Percentiles rank a stretch among this genome's conserved stretches.
phyloP scores from a whole-genome alignment of 2,113 vertebrate species.

The Vimba vimba region DNA sequence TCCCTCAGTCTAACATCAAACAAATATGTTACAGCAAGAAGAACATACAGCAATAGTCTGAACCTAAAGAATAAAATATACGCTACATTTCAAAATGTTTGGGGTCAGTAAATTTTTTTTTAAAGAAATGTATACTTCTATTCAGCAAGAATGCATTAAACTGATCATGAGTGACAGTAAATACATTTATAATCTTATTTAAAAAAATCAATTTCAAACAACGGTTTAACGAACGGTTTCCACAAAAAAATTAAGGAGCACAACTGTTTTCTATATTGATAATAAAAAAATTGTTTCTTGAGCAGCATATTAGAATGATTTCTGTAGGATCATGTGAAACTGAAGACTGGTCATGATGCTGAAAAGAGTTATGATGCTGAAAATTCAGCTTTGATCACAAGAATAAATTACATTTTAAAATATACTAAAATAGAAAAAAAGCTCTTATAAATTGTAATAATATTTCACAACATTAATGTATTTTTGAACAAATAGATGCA shows the following conservation, averaged over 20 bases:
- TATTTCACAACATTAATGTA: not conserved
- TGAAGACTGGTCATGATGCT: not conserved
- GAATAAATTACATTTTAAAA: not conserved
- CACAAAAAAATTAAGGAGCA: no score
- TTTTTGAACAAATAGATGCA: not conserved
- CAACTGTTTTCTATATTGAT: no score
- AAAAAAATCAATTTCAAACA: no score
- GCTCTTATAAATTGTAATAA: not conserved
- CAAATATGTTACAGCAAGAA: not conserved
- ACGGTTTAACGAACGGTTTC: no score
- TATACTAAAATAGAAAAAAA: not conserved
- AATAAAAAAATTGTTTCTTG: no score
- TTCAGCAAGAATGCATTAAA: not conserved
- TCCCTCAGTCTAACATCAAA: constrained; percentile 83
- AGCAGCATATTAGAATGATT: no score
- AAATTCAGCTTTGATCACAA: not conserved
- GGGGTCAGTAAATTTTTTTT: not conserved
- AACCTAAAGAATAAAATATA: not conserved
- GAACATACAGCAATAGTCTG: not conserved
- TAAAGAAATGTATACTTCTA: not conserved
- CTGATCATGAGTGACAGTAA: not conserved
- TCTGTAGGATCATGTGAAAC: no score
- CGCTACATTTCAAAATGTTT: not conserved
- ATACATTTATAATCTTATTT: not conserved
- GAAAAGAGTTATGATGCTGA: not conserved